These are phyloP conservation scores for Sebastes nivosus DNA, from an alignment of 2,797 vertebrate genomes.

Conservation along the genomic window DNA sequence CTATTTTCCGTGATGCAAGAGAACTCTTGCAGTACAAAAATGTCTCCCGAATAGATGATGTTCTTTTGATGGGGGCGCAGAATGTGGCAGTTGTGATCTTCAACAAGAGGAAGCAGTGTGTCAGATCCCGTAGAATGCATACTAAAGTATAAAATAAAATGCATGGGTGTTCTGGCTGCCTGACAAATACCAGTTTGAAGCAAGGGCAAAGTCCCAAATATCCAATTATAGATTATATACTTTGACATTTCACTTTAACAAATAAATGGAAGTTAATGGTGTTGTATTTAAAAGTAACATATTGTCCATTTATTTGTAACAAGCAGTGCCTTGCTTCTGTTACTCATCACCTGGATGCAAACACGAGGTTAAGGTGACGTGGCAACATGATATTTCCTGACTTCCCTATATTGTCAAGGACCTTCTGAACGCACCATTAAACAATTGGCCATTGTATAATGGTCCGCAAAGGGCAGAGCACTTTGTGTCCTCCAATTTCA, in stretches of 20 bases:
- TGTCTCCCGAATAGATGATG: background rate
- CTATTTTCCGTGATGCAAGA: background rate
- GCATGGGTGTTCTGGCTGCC: background rate
- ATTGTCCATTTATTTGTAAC: background rate
- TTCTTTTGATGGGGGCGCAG: background rate
- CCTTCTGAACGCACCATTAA: constrained; percentile 42
- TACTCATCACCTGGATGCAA: background rate
- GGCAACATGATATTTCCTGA: constrained; percentile 2
- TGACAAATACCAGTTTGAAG: background rate
- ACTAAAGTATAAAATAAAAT: background rate
- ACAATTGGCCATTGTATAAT: constrained; percentile 31
- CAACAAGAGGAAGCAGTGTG: background rate
- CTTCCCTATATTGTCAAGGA: constrained; percentile 24
- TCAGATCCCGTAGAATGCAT: background rate
- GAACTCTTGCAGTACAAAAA: background rate
- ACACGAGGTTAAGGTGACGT: background rate
- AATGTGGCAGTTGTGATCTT: background rate
- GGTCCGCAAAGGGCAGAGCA: constrained; percentile 9
- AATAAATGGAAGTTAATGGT: background rate
- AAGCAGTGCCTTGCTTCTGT: background rate
- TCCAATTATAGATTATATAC: background rate
- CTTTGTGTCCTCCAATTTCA: constrained; percentile 2
- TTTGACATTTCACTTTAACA: background rate
- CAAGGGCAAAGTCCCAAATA: background rate
- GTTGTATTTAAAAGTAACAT: too few relatives aligned